Evolutionary conservation across 2,797 vertebrate genomes (phyloP), one percentile per base, ranked within the genome.

Genomic region (Epinephelus awoara): DNA sequence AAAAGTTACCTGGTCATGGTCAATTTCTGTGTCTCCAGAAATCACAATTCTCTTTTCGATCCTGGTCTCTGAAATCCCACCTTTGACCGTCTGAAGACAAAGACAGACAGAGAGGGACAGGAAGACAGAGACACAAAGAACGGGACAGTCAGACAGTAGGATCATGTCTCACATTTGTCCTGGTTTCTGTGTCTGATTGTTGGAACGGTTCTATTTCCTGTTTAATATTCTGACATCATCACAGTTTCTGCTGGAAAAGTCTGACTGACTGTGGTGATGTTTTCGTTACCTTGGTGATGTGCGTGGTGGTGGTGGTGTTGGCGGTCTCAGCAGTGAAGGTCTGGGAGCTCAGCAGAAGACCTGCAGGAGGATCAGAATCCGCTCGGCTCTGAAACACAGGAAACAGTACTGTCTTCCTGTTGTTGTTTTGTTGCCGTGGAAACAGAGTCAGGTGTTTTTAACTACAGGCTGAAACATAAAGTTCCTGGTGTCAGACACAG

Each of bases 31-130:
- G 74, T 99, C 98, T 85, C 98, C 98, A 3, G 98, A 98, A 92
- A 99, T 99, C 69, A 99, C 98, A 55, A 99, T 99, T 87, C 98
- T 95, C 87, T 99, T 99, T 91, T 99, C 98, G 25, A 99, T 98
- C 88, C 98, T 96, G 6, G 97, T 98, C 91, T 99, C 97, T 72
- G 97, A 98, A 90, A 99, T 96, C 79, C 98, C 97, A 84, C 97
- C 97, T 95, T 98, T 99, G 77, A 98, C 94, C 83, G 93, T 98
- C 98, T 99, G 89, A 72, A 19, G 27, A 63, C 25, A 71, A 62
- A 76, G 2, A 46, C 12, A 66, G 21, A 44, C 21, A 54, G 9
- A 51, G 10, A 76, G 1, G 34, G 34, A 34, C 34, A 34, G 34
- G 27, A 29, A 29, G 27, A 63, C 25, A 71, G 67, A 76, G 2